Evolutionary conservation across 1,140 invertebrate species (phyloP), one percentile per base, ranked within the genome.

Genomic region (Rhagoletis zephyria): DNA sequence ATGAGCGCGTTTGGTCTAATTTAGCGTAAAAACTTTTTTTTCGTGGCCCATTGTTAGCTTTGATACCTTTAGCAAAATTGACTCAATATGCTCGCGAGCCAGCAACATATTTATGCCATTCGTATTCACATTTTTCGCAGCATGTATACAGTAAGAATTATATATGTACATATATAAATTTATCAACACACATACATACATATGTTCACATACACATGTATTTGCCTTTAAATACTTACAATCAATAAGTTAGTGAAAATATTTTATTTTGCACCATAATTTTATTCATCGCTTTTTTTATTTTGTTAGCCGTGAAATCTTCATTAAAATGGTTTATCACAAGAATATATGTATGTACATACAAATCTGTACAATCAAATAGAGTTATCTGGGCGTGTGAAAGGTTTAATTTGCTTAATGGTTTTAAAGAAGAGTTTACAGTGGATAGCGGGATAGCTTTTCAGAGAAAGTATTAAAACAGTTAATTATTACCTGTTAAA

Each of bases 401-500:
- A 7, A 67, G 65, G 4, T 40, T 19, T 30, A 40, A 67, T 67
- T 67, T 67, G 65, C 65, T 67, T 67, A 67, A 67, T 67, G 65
- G 10, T 3, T 40, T 67, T 67, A 67, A 19, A 67, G 65, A 67
- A 30, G 19, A 30, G 42, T 67, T 14, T 30, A 30, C 30, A 42
- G 65, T 67, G 12, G 30, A 67, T 67, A 67, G 40, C 65, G 65
- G 65, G 30, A 67, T 40, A 67, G 42, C 42, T 67, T 40, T 67
- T 67, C 65, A 42, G 65, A 67, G 65, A 67, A 67, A 67, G 65
- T 67, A 67, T 19, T 40, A 67, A 67, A 12, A 67, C 65, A 67
- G 65, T 67, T 67, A 30, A 10, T 3, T 67, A 30, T 67, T 67
- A 67, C 3, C 65, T 67, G 42, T 67, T 9, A 67, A 42, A 67